Evolutionary conservation across 1,140 invertebrate genomes (phyloP), one percentile per base, ranked within the genome.

Genomic region (Aphaenogaster ashmeadi): DNA sequence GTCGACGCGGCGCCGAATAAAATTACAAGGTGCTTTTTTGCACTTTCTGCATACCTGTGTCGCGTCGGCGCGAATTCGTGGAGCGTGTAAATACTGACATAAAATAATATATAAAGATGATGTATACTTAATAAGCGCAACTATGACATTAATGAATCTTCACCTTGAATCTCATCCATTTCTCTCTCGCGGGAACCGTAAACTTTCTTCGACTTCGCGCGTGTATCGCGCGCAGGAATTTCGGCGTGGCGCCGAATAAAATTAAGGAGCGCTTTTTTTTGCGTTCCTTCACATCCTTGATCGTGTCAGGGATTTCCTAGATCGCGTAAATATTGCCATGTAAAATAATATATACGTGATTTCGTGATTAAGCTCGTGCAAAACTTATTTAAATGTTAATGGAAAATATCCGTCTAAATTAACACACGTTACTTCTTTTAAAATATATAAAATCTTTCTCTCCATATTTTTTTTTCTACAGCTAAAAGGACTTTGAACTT

Each of bases 221-320:
- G 47, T 41, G 21, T 13, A 21, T 47, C 52, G 38, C 52, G 11
- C 38, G 18, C n/a, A 83, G 80, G 64, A 83, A 74, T 83, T 74
- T 74, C 67, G 41, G 27, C 38, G 44, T n/a, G 78, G 62, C 78
- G 78, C 47, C 78, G 62, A 80, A 80, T 80, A 80, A 80, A 67
- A 80, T 80, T 80, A 80, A 69, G 44, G 21, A 38, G 27, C 33
- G 58, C 36, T 60, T 58, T 77, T 54, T 54, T 78, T 60, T 44
- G 58, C 15, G 44, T 27, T 69, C 18, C 38, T 54, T 21, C 38
- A 44, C 62, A 67, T 69, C 33, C 64, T 52, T 54, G 21, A 44
- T 67, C 44, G 18, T 4, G 8, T 69, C 47, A 80, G 62, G 44
- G 47, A 80, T 67, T 80, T 80, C 78, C 78, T 80, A 9, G 33